Evolutionary conservation across 1,140 invertebrate genomes (phyloP).

Genomic region (Aphelinus certus): DNA sequence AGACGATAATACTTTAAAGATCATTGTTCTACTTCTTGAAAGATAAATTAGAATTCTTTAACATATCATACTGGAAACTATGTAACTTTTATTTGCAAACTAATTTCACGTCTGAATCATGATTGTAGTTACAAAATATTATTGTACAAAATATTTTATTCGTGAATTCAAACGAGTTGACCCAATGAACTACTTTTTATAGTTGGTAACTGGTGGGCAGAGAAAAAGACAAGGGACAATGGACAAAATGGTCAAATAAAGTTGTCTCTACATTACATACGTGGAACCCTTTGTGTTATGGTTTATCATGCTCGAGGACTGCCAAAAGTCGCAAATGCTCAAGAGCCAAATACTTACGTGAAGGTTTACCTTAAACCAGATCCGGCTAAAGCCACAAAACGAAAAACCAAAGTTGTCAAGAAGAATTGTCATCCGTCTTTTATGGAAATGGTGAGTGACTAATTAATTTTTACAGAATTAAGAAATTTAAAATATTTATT

Average conservation of each 20-base stretch:
- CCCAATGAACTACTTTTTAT: conserved; percentile 28
- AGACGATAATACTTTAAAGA: background rate
- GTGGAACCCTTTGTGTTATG: conserved; percentile 84
- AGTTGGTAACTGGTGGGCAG: conserved; percentile 65
- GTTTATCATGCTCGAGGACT: conserved; percentile 89
- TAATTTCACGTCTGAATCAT: too few species aligned
- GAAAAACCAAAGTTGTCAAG: conserved; percentile 93
- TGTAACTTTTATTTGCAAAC: too few species aligned
- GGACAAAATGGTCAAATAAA: conserved; percentile 75
- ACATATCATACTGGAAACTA: too few species aligned
- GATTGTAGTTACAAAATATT: too few species aligned
- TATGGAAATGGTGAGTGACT: conserved; percentile 89
- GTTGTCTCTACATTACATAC: conserved; percentile 84
- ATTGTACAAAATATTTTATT: too few species aligned
- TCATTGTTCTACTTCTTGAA: background rate
- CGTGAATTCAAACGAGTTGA: too few species aligned
- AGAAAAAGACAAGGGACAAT: conserved; percentile 59
- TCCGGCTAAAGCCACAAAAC: conserved; percentile 88
- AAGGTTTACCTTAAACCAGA: conserved; percentile 93
- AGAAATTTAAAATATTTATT: too few species aligned
- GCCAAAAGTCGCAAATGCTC: conserved; percentile 75
- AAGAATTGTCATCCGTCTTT: conserved; percentile 94
- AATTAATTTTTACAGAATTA: too few species aligned
- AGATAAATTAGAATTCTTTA: background rate
- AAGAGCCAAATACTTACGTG: conserved; percentile 90